Base-by-base conservation (phyloP, 2,113 vertebrate species). In the Petrocephalus zakoni region DNA sequence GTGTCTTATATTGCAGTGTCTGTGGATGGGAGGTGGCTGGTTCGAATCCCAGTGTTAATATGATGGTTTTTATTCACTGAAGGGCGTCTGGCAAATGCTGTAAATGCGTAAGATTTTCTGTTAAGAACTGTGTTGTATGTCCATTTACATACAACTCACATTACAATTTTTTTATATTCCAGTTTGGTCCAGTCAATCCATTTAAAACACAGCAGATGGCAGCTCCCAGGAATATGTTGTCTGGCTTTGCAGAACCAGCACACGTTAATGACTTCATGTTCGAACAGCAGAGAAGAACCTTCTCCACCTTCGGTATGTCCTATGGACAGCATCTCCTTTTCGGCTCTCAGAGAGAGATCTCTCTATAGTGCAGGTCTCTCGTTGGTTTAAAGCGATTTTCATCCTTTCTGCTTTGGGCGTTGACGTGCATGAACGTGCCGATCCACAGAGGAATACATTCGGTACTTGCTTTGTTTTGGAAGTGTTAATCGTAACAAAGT, bases 231-330 rank as follows among this genome's bases (percentile, higher is more conserved):
- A 99, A 99, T 93, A 99, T 99, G 98, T 95, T 99, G 85, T 99
- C 98, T 91, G 98, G 98, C 88, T 99, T 96, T 91, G 97, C 97
- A 46, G 98, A 99, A 93, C 97, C 98, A 89, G 97, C 98, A 89
- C 98, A 99, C 51, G 96, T 99, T 92, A 99, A 99, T 83, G 98
- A 99, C 91, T 99, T 99, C 89, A 99, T 99, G 98, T 99, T 99
- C 94, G 98, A 99, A 89, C 97, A 99, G 87, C 98, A 99, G 91
- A 96, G 98, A 90, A 97, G 98, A 91, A 99, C 98, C 2, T 99
- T 99, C 94, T 97, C 96, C 89, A 98, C 98, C 2, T 99, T 96
- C 61, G 98, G 98, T 99, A 95, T 93, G 92, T 17, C 87, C 13
- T 68, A 51, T 47, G 21, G n/a, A 25, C 61, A 2, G 29, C 55